Evolutionary conservation across 2,113 vertebrate species (phyloP), one percentile per base, ranked within the genome.

Genomic region (Cephalopterus ornatus): DNA sequence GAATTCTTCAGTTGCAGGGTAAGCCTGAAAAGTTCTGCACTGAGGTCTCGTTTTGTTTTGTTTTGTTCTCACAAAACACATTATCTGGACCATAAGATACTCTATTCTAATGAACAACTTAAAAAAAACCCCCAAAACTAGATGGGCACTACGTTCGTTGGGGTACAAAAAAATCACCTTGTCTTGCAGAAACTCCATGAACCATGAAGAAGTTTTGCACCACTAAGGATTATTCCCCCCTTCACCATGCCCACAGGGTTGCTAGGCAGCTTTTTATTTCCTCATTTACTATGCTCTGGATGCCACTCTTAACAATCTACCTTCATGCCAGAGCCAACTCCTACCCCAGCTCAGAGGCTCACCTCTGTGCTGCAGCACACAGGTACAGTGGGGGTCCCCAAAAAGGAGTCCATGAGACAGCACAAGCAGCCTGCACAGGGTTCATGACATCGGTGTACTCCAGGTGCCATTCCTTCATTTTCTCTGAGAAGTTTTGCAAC

Each of bases 221-320:
- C 71, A 77, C 46, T 47, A 67, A 96, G 92, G 87, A 81, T 88
- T 79, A 93, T 79, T 93, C 61, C 81, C 77, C 79, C 42, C 8
- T 14, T 50, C 49, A 50, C 50, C 26, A 5, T 37, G 47, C 66
- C 68, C 93, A 84, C 50, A 77, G 65, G 66, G 97, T 33, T 94
- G 94, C 94, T 80, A 95, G 94, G 95, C 94, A 97, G 88, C 91
- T 93, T 94, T 91, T 67, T 93, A 89, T 80, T 84, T 72, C 70
- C 3, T 1, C 56, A n/a, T 92, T 98, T 86, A 88, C 22, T 92
- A 73, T 81, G 92, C 76, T 92, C 94, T 93, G 94, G 86, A 92
- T 90, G 79, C 39, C 82, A 96, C 7, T 6, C 47, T 91, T 50
- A 95, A 77, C 75, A 77, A 95, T 37, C 72, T n/a, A 83, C 52